Base-by-base conservation (phyloP, 2,113 vertebrate species). In the Pseudolaguvia tuberculata region DNA sequence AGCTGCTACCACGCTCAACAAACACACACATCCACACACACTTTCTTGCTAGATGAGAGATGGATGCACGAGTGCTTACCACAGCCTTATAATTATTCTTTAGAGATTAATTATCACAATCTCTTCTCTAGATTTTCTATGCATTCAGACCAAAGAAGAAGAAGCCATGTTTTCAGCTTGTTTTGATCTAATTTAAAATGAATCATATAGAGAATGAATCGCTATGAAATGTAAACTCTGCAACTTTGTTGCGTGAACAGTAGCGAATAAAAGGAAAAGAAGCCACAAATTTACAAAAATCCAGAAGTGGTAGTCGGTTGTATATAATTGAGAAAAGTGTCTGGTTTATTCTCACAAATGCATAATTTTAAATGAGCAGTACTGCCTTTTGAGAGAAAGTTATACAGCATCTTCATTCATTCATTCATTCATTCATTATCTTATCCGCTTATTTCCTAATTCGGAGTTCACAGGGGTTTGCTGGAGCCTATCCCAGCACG, bases 21-120 rank as follows among this genome's bases (percentile, higher is more conserved):
- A 20, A 18, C 73, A 58, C 51, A 59, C 73, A 70, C 50, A 39
- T 35, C 42, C 51, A 56, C 71, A 61, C 39, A 25, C 27, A 20
- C 14, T 39, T 62, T 66, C 2, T 57, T 65, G 59, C 74, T 70
- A 51, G 62, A 63, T 76, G 56, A 68, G 59, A 73, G 66, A 68
- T 75, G 42, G 20, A 51, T 76, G 73, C 48, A 42, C 45, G 8
- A n/a, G 53, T 78, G 70, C 78, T 74, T 74, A 70, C 75, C 75
- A 52, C 65, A 58, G 75, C 57, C n/a, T 70, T 73, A 63, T 81
- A 79, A 81, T 81, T 76, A 58, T 76, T 45, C 73, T 76, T 76
- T 29, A 21, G 76, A 81, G 76, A 81, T 68, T 72, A 75, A 78
- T 78, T 78, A 66, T 65, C 45, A 76, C 65, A 70, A 42, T 29